These are phyloP conservation scores for Cacatua alba DNA, from an alignment of 2,113 vertebrate genomes.

Conservation along the genomic window DNA sequence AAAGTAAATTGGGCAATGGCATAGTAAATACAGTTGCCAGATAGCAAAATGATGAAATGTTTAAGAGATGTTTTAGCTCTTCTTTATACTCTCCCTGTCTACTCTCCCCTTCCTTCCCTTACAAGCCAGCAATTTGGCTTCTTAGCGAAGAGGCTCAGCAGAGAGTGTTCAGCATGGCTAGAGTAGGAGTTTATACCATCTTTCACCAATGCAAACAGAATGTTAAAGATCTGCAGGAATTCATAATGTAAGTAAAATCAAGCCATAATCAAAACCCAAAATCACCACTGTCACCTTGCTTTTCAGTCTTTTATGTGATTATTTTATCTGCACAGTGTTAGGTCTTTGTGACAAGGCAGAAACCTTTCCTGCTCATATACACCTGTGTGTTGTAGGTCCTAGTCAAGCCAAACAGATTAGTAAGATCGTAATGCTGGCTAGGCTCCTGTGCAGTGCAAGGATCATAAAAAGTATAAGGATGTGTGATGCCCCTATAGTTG, in stretches of 20 bases:
- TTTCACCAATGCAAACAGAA: background rate
- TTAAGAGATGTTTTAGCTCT: background rate
- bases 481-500: background rate
- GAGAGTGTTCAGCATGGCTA: background rate
- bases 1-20: background rate
- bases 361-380: background rate
- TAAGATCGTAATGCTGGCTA: background rate
- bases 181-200: background rate
- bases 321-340: accelerated
- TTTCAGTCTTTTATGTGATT: background rate
- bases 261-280: background rate
- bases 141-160: background rate
- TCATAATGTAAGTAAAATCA: background rate
- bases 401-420: background rate
- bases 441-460: background rate
- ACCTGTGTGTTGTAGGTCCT: accelerated
- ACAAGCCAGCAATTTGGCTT: background rate
- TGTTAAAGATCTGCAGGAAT: background rate
- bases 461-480: background rate
- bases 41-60: background rate
- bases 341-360: background rate
- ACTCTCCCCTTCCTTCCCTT: background rate
- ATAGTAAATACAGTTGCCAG: background rate
- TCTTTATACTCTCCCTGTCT: background rate
- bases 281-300: background rate